These are phyloP conservation scores for Trachelus tabidus DNA, from an alignment of 2,888 invertebrate species.

Conservation along the genomic window DNA sequence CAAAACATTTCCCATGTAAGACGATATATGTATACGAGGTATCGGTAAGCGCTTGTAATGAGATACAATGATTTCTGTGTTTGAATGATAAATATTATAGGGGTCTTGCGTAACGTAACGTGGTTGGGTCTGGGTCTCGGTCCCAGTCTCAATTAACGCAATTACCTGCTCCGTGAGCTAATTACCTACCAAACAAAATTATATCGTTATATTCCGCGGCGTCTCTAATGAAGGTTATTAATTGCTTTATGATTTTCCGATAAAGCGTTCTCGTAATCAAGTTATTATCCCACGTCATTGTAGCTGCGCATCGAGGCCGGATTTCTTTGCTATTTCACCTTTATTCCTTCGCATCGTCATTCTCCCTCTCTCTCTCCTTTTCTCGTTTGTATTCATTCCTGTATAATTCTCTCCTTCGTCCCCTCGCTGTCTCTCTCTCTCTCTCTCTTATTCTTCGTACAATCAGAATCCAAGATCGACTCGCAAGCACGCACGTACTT, in stretches of 20 bases:
- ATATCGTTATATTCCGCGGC: constrained; percentile 44
- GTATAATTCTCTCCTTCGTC: background rate
- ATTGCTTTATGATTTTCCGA: constrained; percentile 65
- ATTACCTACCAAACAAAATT: constrained; percentile 63
- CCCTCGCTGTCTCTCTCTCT: background rate
- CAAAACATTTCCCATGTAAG: background rate
- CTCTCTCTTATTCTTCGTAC: background rate
- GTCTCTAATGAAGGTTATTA: constrained; percentile 63
- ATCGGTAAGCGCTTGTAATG: background rate
- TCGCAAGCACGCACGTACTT: constrained; percentile 15
- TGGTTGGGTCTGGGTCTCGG: constrained; percentile 35
- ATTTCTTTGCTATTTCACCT: background rate
- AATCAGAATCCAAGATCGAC: background rate
- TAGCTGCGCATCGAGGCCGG: constrained; percentile 19
- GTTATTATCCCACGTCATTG: constrained; percentile 57
- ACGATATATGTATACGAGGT: background rate
- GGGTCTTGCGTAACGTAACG: constrained; percentile 46
- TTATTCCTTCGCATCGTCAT: background rate
- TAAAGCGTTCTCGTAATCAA: constrained; percentile 56
- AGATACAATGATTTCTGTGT: background rate
- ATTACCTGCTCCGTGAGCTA: constrained; percentile 58
- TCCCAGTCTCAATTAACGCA: constrained; percentile 57
- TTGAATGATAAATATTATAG: background rate
- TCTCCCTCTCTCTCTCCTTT: background rate
- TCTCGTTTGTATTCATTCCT: constrained; percentile 1